Evolutionary conservation across 2,888 invertebrate species (phyloP), one percentile per base, ranked within the genome.

Genomic region (Saturnia japonica): DNA sequence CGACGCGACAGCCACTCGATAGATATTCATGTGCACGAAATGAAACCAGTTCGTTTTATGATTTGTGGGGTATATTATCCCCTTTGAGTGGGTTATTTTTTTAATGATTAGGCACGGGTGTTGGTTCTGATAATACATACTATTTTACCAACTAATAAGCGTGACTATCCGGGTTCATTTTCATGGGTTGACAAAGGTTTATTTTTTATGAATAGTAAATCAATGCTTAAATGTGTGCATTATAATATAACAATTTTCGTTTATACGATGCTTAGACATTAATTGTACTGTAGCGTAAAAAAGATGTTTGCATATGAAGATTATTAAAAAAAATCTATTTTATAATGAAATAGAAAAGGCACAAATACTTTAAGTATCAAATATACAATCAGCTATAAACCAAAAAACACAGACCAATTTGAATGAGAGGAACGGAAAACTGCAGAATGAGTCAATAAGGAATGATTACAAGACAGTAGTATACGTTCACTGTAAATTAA

Each of bases 11-110:
- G 86, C 84, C 84, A 85, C 90, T 89, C 87, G 75, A 87, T 80
- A 79, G 77, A 82, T 86, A 91, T 91, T 91, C 89, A 88, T 83
- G 83, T 77, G 81, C 88, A 89, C 88, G 89, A 78, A 87, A 85
- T 84, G 77, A 81, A 88, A 88, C 87, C 87, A 83, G 89, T 86
- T 81, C 75, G 74, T 84, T 83, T 84, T 87, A 82, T 86, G 88
- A 85, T 86, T 88, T 85, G 51, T 84, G 84, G 82, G 85, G 86
- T 84, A 73, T 79, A 76, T 77, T 85, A 80, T 85, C 84, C 82
- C 83, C 78, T 79, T 82, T 78, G 81, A 88, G 88, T 85, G 83
- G 85, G 78, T 78, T 78, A 83, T 81, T 87, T 85, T 84, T 84
- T 81, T 76, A 77, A 80, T 74, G 76, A 74, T 74, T 74, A 77